Percentiles rank a stretch among this genome's conserved stretches.
phyloP scores from a whole-genome alignment of 1,140 invertebrate species.

The Drosophila guanche region DNA sequence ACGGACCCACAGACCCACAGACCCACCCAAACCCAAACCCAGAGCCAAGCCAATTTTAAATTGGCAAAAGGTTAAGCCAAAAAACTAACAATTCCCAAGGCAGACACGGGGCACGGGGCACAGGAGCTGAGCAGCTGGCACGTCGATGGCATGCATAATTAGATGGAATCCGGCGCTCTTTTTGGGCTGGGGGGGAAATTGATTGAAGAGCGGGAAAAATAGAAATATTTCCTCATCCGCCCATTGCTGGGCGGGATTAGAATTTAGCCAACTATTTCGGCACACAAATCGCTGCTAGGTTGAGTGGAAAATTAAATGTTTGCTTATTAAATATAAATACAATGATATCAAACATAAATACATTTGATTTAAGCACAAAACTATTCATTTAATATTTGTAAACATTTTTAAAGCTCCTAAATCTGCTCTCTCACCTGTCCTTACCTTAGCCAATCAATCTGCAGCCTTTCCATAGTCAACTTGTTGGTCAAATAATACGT shows the following conservation, averaged over 20 bases:
- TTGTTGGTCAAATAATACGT: constrained; percentile 50
- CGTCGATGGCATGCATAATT: constrained; percentile 73
- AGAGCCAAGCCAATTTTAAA: constrained; percentile 71
- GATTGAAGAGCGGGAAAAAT: constrained; percentile 10
- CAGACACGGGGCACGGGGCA: neutral
- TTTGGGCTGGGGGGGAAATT: constrained; percentile 41
- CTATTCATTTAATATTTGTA: no score
- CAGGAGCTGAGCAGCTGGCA: constrained; percentile 39
- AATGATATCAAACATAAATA: no score
- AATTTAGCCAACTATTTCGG: no score
- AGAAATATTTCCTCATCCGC: neutral
- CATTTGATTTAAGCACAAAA: no score
- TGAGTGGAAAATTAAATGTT: no score
- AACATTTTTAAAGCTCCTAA: no score
- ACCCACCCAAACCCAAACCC: constrained; percentile 21
- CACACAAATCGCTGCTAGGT: no score
- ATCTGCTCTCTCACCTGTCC: neutral
- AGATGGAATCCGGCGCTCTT: constrained; percentile 45
- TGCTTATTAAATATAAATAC: no score
- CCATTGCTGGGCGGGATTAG: neutral
- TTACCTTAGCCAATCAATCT: neutral
- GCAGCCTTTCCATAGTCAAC: neutral
- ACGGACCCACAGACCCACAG: neutral
- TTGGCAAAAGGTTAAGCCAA: constrained; percentile 79
- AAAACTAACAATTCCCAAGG: constrained; percentile 66